Base-by-base conservation (phyloP, 2,888 invertebrate genomes). In the Patella caerulea region DNA sequence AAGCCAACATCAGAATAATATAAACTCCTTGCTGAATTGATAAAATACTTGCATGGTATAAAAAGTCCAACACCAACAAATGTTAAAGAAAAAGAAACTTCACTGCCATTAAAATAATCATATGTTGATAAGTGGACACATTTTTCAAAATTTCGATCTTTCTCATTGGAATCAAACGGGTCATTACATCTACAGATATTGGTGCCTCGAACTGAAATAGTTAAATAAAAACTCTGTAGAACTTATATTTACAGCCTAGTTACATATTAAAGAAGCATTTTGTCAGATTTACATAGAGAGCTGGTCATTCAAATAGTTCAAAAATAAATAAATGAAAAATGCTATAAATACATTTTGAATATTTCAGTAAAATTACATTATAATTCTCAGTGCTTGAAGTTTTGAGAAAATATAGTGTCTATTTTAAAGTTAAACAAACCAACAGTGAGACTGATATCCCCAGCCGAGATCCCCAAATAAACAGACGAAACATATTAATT, bases 11-110 rank as follows among this genome's bases (percentile, higher is more conserved):
- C 5, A 0, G 45, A 45, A 45, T 45, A 45, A 45, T 45, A 45
- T 5, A 45, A 45, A 45, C 45, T 9, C 9, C 9, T 45, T 45
- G 9, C 45, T 45, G 45, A 9, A 45, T 45, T 45, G 9, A 45
- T 7, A 34, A 3, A 19, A 15, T 52, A 86, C 90, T 89, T 84
- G 93, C 93, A 85, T 77, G 99, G 95, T 11, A 99, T 97, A 17
- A 98, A 96, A 86, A 98, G 96, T 1, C 95, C 96, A 53, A 99
- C 93, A 84, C 96, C 95, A 11, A 98, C 94, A 88, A 98, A 98
- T 0, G 96, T 97, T 92, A 98, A 97, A 87, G 98, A 97, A 93
- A 97, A 99, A 29, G 97, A 96, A 79, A 98, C 94, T 91, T 99
- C 98, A 87, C 98, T 98, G 34, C 98, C 98, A 59, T 87, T 87